These are phyloP conservation scores for Hyperoodon ampullatus DNA, from an alignment of 2,113 vertebrate genomes.

Conservation along the genomic window DNA sequence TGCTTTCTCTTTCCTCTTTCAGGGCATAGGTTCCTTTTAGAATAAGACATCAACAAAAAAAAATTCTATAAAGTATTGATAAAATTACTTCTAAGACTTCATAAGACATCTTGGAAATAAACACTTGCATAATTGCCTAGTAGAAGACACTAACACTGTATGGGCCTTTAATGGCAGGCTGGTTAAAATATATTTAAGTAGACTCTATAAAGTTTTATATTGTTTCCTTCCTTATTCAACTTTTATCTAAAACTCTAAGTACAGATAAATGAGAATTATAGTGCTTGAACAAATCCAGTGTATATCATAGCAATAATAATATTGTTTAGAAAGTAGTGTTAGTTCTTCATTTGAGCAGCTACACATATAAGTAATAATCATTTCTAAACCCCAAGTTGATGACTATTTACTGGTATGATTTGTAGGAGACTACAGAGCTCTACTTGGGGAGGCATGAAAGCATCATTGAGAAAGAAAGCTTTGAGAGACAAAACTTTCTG, in stretches of 20 bases:
- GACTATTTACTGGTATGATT: neutral
- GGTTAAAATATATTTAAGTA: conserved; percentile 36
- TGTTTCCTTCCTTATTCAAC: conserved; percentile 31
- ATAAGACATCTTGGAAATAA: neutral
- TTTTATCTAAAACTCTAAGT: conserved; percentile 59
- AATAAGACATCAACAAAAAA: conserved; percentile 46
- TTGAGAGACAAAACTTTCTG: neutral
- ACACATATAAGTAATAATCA: conserved; percentile 24
- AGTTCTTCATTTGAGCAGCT: neutral
- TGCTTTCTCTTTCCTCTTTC: neutral
- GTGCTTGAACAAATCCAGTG: conserved; percentile 42
- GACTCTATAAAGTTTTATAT: neutral
- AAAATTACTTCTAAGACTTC: conserved; percentile 54
- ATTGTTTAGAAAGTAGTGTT: neutral
- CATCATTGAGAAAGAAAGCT: neutral
- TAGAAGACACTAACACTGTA: neutral
- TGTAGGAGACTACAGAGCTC: neutral
- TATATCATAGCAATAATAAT: neutral
- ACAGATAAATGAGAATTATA: conserved; percentile 52
- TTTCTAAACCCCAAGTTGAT: neutral
- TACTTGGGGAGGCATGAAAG: neutral
- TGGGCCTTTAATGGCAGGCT: neutral
- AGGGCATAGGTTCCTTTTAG: neutral
- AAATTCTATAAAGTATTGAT: neutral
- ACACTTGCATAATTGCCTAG: neutral